Conservation (phyloP, 2,113 vertebrate genomes). For the Columbina picui region DNA sequence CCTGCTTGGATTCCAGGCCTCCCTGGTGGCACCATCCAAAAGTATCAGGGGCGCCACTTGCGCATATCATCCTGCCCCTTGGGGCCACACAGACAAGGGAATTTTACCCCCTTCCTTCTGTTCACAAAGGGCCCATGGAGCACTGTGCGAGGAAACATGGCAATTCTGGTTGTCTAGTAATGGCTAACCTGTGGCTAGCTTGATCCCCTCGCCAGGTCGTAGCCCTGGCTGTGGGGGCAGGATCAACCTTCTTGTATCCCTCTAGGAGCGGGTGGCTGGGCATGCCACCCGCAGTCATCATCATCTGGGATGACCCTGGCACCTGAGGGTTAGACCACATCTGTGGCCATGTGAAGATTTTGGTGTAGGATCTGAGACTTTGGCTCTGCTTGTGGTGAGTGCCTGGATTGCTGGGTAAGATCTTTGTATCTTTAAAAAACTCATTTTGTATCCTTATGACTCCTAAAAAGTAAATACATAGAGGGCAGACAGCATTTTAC, state of each 20-base stretch:
- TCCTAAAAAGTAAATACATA: background rate
- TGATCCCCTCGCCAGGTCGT: fast-evolving
- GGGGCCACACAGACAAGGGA: too few relatives aligned
- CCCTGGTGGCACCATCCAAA: fast-evolving
- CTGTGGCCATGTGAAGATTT: fast-evolving
- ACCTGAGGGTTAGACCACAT: background rate
- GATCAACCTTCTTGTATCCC: background rate
- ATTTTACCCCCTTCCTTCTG: background rate
- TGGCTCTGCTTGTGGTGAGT: background rate
- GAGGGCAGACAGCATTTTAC: background rate
- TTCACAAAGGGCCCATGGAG: background rate
- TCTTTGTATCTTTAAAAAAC: background rate
- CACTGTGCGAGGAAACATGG: fast-evolving
- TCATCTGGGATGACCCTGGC: background rate
- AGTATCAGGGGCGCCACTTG: fast-evolving
- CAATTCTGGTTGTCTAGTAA: background rate
- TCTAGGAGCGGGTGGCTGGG: fast-evolving
- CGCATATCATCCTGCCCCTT: background rate
- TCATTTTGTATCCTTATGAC: background rate
- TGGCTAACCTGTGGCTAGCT: background rate
- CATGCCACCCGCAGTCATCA: background rate
- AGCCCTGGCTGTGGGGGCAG: background rate
- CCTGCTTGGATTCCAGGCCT: background rate
- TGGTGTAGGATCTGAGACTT: background rate
- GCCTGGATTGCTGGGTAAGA: background rate